Conservation (phyloP, 2,888 invertebrate genomes). For the Mamestra brassicae region DNA sequence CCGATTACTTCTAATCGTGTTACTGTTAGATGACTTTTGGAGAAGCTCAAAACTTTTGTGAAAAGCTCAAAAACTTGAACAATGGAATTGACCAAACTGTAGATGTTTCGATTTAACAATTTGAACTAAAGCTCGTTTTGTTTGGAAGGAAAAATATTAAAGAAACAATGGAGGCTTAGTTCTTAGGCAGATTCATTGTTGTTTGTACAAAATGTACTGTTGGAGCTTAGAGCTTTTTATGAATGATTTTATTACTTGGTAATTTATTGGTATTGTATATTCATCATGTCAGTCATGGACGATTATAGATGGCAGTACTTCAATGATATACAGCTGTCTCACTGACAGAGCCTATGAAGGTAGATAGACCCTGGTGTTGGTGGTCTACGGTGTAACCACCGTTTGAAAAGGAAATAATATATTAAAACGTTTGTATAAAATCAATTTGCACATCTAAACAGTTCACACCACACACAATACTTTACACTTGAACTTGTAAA, state of each 20-base stretch:
- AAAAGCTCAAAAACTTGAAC: conserved; percentile 73
- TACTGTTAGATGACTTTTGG: conserved; percentile 73
- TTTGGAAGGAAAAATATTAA: conserved; percentile 74
- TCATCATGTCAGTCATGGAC: background rate
- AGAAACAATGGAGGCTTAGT: conserved; percentile 57
- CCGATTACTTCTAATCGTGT: conserved; percentile 73
- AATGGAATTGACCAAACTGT: conserved; percentile 75
- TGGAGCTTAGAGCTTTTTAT: background rate
- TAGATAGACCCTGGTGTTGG: too few species aligned
- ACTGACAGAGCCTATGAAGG: background rate
- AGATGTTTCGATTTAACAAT: conserved; percentile 75
- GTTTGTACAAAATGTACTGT: conserved; percentile 34
- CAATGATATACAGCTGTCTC: background rate
- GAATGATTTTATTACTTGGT: background rate
- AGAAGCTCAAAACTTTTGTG: conserved; percentile 68
- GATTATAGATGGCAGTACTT: background rate
- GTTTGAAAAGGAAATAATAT: background rate
- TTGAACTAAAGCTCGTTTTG: conserved; percentile 71
- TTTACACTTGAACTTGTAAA: conserved; percentile 15
- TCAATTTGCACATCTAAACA: background rate
- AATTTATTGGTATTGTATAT: conserved; percentile 4
- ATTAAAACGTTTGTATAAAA: too few species aligned
- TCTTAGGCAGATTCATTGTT: conserved; percentile 49
- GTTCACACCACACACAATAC: too few species aligned
- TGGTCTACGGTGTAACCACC: background rate